A percentile compares a stretch with the other conserved stretches of the same genome.
phyloP scores from a whole-genome alignment of 2,888 invertebrate species.

The Drosophila melanocephala region DNA sequence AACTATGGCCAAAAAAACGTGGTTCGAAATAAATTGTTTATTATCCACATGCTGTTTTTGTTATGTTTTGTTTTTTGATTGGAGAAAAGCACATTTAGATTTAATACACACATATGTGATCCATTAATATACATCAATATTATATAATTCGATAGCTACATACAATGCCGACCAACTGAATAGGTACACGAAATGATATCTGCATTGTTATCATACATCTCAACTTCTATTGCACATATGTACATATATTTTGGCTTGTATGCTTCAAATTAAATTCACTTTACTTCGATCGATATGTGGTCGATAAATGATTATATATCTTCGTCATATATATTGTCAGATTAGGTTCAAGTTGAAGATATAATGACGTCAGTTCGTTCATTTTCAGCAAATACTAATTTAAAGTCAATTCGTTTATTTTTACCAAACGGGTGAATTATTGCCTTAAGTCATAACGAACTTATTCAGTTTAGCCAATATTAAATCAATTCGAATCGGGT shows the following conservation, averaged over 20 bases:
- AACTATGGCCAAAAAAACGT: neutral
- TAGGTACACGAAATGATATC: neutral
- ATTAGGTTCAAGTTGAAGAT: neutral
- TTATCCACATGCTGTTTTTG: neutral
- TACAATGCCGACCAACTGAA: neutral
- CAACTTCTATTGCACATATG: neutral
- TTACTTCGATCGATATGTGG: neutral
- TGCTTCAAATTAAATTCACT: neutral
- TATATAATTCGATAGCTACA: neutral
- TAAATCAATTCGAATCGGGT: neutral
- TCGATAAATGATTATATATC: neutral
- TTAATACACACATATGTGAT: neutral
- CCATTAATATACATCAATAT: neutral
- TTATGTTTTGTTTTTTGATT: neutral
- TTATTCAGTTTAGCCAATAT: neutral
- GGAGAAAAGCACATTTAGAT: neutral
- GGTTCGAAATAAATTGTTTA: neutral
- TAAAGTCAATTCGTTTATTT: neutral
- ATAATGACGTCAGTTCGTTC: neutral
- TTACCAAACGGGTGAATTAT: neutral
- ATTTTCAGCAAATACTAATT: neutral
- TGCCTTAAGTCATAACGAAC: neutral
- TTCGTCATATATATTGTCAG: no score
- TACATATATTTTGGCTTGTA: neutral
- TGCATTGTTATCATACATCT: neutral